phyloP scores from a whole-genome alignment of 2,888 invertebrate species.

The Sylvicola fuscatus region DNA sequence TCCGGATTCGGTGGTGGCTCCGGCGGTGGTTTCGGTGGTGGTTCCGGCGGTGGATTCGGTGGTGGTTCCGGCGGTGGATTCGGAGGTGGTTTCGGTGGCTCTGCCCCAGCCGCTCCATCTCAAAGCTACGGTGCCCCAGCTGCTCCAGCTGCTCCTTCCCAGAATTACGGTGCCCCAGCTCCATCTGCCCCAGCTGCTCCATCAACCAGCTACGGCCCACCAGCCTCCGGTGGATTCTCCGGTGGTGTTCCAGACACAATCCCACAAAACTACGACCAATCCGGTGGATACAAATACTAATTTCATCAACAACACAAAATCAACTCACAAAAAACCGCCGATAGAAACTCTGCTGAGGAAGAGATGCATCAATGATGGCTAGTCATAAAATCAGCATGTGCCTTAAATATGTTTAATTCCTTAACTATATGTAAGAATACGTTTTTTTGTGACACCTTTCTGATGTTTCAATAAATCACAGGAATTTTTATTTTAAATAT shows the following conservation, averaged over 20 bases:
- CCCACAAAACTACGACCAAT: slow-evolving; percentile 50
- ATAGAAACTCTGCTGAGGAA: no score
- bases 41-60: slow-evolving; percentile 9
- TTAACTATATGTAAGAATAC: no score
- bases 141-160: slow-evolving; percentile 18
- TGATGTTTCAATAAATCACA: no score
- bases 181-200: slow-evolving; percentile 13
- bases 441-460: no score
- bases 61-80: slow-evolving; percentile 7
- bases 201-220: slow-evolving; percentile 19
- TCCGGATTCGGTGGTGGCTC: slow-evolving; percentile 13
- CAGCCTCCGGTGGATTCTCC: slow-evolving; percentile 16
- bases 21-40: slow-evolving; percentile 26
- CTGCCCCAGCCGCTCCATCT: slow-evolving; percentile 1
- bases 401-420: no score
- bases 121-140: slow-evolving; percentile 1
- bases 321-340: neutral
- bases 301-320: neutral
- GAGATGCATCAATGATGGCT: no score
- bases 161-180: slow-evolving; percentile 29
- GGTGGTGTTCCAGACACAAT: slow-evolving; percentile 31
- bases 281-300: slow-evolving; percentile 62
- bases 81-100: neutral
- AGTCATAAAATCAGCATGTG: no score
- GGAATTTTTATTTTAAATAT: no score